Base-by-base conservation (phyloP, 1,140 invertebrate species). In the Piezodorus guildinii region DNA sequence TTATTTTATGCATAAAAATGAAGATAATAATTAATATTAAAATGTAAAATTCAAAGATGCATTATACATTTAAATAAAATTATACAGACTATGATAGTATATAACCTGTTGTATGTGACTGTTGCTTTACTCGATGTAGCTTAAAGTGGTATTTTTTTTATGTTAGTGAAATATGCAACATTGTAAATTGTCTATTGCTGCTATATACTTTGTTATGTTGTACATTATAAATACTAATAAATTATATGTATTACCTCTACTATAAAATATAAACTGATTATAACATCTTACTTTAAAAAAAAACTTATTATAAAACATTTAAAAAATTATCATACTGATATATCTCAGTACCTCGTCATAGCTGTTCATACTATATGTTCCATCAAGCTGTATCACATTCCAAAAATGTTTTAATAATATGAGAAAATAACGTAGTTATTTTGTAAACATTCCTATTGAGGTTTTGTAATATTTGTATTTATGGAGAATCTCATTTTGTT, bases 71-170 rank as follows among this genome's bases (percentile, higher is more conserved):
- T 45, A 63, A 51, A 64, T 43, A 59, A 58, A 30, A 54, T 60
- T 23, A 25, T 51, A 52, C 62, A 62, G 27, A 52, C 27, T 61
- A 65, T 65, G 60, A 62, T 65, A 65, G 64, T 65, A 52, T 62
- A 61, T 43, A 39, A 27, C 58, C 43, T 52, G 62, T 51, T 61
- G 64, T 65, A 60, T 65, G 64, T 65, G 59, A 65, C 60, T 65
- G 64, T 65, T 65, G 64, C 64, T 65, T 65, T 62, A 51, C 45
- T 62, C 54, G 59, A 65, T 65, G 64, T 65, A 65, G 64, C 64
- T 65, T 65, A 60, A 64, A 60, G 58, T 60, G 39, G 39, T 61
- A 19, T 45, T 44, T 39, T 23, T 52, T 61, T 61, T 52, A 61
- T 61, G 15, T 65, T 65, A 61, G 62, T 60, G 16, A 34, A 17